Evolutionary conservation across 2,113 vertebrate species (phyloP).

Genomic region (Hippocampus barbouri): DNA sequence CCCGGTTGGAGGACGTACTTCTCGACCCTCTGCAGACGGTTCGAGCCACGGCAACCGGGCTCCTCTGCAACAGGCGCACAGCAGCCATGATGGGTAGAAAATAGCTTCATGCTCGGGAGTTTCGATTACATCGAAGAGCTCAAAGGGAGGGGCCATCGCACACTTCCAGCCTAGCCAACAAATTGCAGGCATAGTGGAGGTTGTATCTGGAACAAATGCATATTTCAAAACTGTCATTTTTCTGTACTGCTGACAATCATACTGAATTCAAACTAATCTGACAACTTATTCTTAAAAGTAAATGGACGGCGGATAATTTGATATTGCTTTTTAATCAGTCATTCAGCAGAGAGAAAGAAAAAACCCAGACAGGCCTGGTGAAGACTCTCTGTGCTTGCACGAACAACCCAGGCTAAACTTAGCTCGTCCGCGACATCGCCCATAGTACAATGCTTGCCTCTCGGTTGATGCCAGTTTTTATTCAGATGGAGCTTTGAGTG

Average conservation of each 20-base stretch:
- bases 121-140: conserved; percentile 21
- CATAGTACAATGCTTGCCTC: no score
- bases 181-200: neutral
- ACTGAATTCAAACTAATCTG: neutral
- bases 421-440: neutral
- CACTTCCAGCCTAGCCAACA: conserved; percentile 19
- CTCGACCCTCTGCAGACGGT: conserved; percentile 2
- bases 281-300: neutral
- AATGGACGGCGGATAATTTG: neutral
- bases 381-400: neutral
- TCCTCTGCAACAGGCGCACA: conserved; percentile 19
- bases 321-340: neutral
- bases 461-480: neutral
- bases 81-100: conserved; percentile 41
- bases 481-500: neutral
- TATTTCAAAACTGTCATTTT: no score
- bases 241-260: neutral
- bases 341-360: no score
- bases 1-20: conserved; percentile 9
- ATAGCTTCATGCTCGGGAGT: neutral
- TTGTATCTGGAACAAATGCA: neutral
- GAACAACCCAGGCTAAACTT: neutral
- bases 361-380: neutral
- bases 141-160: conserved; percentile 38
- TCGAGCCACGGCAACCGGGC: neutral